These are phyloP conservation scores for Caenorhabditis sinica DNA, from an alignment of 2,888 invertebrate species.

Conservation along the genomic window DNA sequence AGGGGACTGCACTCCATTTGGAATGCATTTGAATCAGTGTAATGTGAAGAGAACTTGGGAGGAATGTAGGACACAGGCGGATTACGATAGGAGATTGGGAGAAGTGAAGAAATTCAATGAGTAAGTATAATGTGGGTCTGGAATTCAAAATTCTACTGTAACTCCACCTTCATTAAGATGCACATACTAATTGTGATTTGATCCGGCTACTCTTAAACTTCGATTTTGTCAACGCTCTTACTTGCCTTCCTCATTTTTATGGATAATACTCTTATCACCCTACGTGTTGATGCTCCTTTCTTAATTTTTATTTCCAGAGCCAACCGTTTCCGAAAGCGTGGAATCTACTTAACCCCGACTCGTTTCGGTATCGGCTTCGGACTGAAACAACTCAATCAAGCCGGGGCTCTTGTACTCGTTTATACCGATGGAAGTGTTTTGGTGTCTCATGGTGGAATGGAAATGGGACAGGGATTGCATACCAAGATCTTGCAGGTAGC, in stretches of 20 bases:
- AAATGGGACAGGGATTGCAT: conserved; percentile 97
- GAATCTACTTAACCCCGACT: conserved; percentile 82
- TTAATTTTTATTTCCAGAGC: conserved; percentile 56
- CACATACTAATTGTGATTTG: too few species aligned
- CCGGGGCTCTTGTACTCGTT: conserved; percentile 92
- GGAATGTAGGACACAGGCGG: conserved; percentile 82
- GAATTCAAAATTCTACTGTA: too few species aligned
- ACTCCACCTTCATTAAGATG: too few species aligned
- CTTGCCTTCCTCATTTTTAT: too few species aligned
- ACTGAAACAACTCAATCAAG: conserved; percentile 83
- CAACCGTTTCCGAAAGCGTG: conserved; percentile 78
- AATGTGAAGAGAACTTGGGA: conserved; percentile 85
- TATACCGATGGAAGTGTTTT: conserved; percentile 91
- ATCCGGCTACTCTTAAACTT: too few species aligned
- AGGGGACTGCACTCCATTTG: conserved; percentile 90
- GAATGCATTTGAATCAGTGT: conserved; percentile 89
- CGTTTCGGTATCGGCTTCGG: conserved; percentile 84
- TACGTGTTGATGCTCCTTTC: too few species aligned
- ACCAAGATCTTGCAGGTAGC: conserved; percentile 96
- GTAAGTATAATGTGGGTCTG: conserved; percentile 77
- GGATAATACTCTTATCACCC: too few species aligned
- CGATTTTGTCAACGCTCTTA: too few species aligned
- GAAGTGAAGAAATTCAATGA: conserved; percentile 84
- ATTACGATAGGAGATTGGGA: conserved; percentile 79
- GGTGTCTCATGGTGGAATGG: conserved; percentile 91